Conservation (phyloP, 2,113 vertebrate species). For the Carettochelys insculpta region DNA sequence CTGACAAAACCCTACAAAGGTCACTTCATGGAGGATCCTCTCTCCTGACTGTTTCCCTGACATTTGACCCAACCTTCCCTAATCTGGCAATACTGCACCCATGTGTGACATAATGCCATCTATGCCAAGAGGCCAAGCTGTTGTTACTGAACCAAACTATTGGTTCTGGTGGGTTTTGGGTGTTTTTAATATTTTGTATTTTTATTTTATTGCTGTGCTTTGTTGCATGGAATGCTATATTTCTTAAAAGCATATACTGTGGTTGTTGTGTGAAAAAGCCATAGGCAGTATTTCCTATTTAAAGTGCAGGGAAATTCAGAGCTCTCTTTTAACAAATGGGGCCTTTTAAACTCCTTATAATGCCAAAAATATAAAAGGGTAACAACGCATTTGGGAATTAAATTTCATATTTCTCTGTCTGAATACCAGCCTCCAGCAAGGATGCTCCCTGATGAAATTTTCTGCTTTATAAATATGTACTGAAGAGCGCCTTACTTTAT, state of each 20-base stretch:
- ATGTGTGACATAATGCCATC: not conserved
- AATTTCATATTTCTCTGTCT: not conserved
- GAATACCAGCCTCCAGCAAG: not conserved
- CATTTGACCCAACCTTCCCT: not conserved
- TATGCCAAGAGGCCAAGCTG: not conserved
- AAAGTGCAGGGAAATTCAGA: not conserved
- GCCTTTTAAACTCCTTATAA: not conserved
- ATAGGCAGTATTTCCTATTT: not conserved
- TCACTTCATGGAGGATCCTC: not conserved
- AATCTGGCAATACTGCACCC: not conserved
- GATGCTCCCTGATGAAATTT: not conserved
- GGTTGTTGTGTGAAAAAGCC: not conserved
- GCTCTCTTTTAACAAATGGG: not conserved
- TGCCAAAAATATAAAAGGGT: not conserved
- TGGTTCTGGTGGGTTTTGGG: not conserved
- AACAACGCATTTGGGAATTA: not conserved
- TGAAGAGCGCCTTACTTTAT: fast-evolving
- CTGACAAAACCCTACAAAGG: not conserved
- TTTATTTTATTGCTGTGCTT: not conserved
- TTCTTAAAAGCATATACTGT: not conserved
- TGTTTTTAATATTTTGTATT: not conserved
- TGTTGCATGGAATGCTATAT: not conserved
- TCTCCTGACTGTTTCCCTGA: not conserved
- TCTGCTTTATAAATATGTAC: not conserved
- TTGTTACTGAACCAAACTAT: not conserved